Base-by-base conservation (phyloP, 2,888 invertebrate species). In the Sphecodes monilicornis region DNA sequence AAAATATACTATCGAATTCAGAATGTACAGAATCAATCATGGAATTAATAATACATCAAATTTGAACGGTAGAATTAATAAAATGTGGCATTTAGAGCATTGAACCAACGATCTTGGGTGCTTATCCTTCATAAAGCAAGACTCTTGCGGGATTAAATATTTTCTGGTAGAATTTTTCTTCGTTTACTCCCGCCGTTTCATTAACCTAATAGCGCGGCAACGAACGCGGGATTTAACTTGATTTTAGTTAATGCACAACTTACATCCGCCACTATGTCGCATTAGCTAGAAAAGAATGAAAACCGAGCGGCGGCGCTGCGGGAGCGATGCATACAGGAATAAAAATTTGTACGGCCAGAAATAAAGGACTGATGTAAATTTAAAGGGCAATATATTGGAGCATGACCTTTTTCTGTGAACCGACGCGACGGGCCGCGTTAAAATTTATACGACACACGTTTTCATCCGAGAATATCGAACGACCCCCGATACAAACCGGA, bases 391-490 rank as follows among this genome's bases (percentile, higher is more conserved):
- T 60, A 43, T 70, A 75, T 57, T 43, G 41, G 57, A 29, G 71
- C 18, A 36, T 18, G 66, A 71, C 50, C 46, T 78, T 82, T 78
- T 60, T 39, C 71, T 60, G 43, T 57, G 74, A 85, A 71, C 78
- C 83, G 57, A 72, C 85, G 85, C 54, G 54, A 54, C 54, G 36
- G 82, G 60, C 78, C 43, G 70, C 76, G 88, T 80, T 87, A 76
- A 88, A 88, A 88, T 89, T 88, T 89, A 89, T 87, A 87, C 84
- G 87, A 86, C 87, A 83, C 87, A 80, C 81, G 81, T 88, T 89
- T 88, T 89, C 78, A 84, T 75, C 79, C 75, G 74, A 69, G 81
- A 88, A 89, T 86, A 88, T 88, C 83, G 84, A 88, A 73, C 87
- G 73, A 73, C 46, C 78, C 54, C 69, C 78, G 76, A 78, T 57